Conservation (phyloP, 2,113 vertebrate genomes). For the Limnothrissa miodon region DNA sequence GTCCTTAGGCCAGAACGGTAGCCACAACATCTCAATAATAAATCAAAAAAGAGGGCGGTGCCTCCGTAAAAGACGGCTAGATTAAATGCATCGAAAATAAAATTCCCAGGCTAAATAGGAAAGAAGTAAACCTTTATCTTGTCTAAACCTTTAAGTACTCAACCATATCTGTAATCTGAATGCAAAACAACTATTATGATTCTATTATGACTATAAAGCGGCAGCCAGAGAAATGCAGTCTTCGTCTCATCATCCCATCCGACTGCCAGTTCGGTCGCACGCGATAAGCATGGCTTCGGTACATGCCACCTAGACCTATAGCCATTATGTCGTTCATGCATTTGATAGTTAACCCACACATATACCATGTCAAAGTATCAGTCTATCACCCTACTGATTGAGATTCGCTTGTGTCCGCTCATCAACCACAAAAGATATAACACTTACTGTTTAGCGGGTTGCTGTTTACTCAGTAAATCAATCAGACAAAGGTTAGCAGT, state of each 20-base stretch:
- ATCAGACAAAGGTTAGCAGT: neutral
- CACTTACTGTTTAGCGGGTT: neutral
- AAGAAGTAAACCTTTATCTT: neutral
- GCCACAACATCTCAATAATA: neutral
- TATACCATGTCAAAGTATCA: neutral
- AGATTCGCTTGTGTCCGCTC: neutral
- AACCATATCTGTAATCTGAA: neutral
- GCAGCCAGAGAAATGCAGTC: neutral
- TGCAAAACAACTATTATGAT: neutral
- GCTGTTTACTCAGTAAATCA: neutral
- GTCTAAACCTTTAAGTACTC: no score
- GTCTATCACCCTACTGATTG: neutral
- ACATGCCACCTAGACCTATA: neutral
- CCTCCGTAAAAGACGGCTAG: neutral
- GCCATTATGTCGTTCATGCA: neutral
- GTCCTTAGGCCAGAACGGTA: neutral
- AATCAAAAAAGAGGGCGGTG: slow-evolving; percentile 3
- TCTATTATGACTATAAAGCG: neutral
- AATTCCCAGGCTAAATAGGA: neutral
- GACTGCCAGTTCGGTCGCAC: neutral
- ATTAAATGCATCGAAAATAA: neutral
- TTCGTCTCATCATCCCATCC: neutral
- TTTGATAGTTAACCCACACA: neutral
- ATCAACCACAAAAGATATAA: neutral
- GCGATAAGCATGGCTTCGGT: neutral